Evolutionary conservation across 2,113 vertebrate species (phyloP), one percentile per base, ranked within the genome.

Genomic region (Bubo blakistoni): DNA sequence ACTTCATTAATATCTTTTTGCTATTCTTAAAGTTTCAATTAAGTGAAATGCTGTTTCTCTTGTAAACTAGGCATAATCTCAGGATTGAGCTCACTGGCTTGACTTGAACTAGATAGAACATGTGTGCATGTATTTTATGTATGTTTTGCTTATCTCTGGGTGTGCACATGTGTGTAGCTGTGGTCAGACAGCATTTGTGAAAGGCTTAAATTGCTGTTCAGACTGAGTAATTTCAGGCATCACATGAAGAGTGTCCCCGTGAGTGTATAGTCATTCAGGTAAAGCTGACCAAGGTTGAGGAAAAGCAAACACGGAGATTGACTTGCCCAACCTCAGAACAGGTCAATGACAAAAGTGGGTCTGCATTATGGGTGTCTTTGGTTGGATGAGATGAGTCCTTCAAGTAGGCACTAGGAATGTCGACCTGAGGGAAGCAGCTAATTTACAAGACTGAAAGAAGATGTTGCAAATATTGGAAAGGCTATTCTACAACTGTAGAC

Each of bases 171-270:
- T 34, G 16, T 29, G 29, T 18, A 40, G 5, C 16, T 44, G 27
- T 11, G 40, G 12, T 69, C 34, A 72, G 25, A 36, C 21, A 78
- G 36, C 4, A 10, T 2, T 21, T 3, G 3, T 6, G 34, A 74
- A 61, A 83, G 36, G 18, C 13, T 81, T 25, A 17, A 40, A 5
- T 13, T 92, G 34, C 55, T 78, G 22, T 47, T 13, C 52, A 44
- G 27, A 11, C 5, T 11, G 19, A n/a, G 8, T 46, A n/a, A 69
- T 10, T 34, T 30, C 38, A 61, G 12, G 6, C 11, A 51, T 16
- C 15, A 6, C 19, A 36, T 5, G 9, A 74, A 55, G 27, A 72
- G 1, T 2, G 9, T 7, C 8, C 29, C 14, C 1, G 0, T 12
- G 49, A 81, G 11, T 66, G 87, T 30, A 59, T 5, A 58, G 3